phyloP scores from a whole-genome alignment of 2,797 vertebrate genomes.

The Triplophysa yarkandensis region DNA sequence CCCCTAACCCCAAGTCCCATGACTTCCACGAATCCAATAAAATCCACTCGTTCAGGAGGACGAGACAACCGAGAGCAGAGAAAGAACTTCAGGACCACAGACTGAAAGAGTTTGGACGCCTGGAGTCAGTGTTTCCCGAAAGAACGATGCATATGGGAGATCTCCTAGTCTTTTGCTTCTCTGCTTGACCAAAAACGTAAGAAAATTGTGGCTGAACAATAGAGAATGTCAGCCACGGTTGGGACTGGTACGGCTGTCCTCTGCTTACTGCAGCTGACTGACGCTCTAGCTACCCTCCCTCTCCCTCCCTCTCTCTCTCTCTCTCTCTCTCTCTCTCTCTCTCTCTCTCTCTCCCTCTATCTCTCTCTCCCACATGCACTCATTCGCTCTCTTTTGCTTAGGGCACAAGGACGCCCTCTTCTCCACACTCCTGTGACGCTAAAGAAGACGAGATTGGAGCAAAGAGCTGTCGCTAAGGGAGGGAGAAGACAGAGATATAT shows the following conservation, averaged over 20 bases:
- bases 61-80: constrained; percentile 39
- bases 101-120: constrained; percentile 33
- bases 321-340: constrained; percentile 54
- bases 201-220: constrained; percentile 70
- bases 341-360: constrained; percentile 43
- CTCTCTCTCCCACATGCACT: constrained; percentile 32
- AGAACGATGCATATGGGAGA: constrained; percentile 51
- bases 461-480: constrained; percentile 55
- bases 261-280: constrained; percentile 80
- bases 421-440: constrained; percentile 48
- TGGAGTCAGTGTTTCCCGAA: constrained; percentile 57
- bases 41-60: constrained; percentile 72
- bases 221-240: constrained; percentile 74
- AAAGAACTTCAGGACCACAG: constrained; percentile 35
- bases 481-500: constrained; percentile 68
- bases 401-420: constrained; percentile 58
- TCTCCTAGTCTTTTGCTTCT: constrained; percentile 56
- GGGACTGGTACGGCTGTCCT: constrained; percentile 74
- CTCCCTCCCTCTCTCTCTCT: constrained; percentile 45
- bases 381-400: constrained; percentile 35
- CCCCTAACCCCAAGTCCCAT: constrained; percentile 78
- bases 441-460: constrained; percentile 66
- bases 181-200: constrained; percentile 58
- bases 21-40: constrained; percentile 73
- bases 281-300: constrained; percentile 71